These are phyloP conservation scores for Pocillopora meandrina DNA, from an alignment of 92 coral and sea anemone genomes.

Conservation along the genomic window DNA sequence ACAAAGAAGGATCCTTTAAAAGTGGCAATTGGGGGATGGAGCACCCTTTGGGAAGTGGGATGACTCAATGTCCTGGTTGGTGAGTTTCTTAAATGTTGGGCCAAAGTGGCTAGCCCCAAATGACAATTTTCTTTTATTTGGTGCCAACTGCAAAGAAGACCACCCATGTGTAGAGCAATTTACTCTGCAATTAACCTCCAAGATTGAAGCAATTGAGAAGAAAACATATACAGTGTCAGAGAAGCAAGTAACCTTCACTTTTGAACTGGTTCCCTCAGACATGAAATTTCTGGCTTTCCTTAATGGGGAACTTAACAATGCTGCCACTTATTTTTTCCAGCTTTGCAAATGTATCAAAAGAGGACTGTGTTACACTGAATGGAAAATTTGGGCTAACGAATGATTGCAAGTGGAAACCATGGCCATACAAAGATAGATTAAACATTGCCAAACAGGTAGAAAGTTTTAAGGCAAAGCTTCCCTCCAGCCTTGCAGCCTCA, in stretches of 20 bases:
- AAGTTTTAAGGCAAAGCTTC: conserved; percentile 27
- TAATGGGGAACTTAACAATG: conserved; percentile 54
- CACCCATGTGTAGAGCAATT: conserved; percentile 19
- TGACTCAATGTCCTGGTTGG: conserved; percentile 46
- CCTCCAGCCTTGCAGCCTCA: background rate
- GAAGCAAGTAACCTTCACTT: conserved; percentile 41
- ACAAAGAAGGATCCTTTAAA: conserved; percentile 50
- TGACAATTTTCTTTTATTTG: conserved; percentile 40
- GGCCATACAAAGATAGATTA: conserved; percentile 40
- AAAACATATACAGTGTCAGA: conserved; percentile 33
- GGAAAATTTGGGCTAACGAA: conserved; percentile 47
- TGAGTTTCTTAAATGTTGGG: conserved; percentile 60
- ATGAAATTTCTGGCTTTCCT: conserved; percentile 57
- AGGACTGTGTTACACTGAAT: conserved; percentile 19
- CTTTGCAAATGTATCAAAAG: conserved; percentile 53
- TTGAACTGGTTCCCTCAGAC: conserved; percentile 65
- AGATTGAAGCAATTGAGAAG: conserved; percentile 41
- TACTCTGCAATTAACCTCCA: conserved; percentile 2
- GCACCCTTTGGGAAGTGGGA: conserved; percentile 63
- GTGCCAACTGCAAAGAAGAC: conserved; percentile 50
- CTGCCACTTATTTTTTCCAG: conserved; percentile 54
- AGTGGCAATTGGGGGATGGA: conserved; percentile 67
- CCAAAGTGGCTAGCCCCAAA: conserved; percentile 53
- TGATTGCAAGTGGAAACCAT: conserved; percentile 55
- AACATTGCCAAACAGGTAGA: conserved; percentile 48